A percentile compares a stretch with the other conserved stretches of the same genome.
Conservation (phyloP, 2,113 vertebrate genomes). For the Proterorhinus semilunaris region DNA sequence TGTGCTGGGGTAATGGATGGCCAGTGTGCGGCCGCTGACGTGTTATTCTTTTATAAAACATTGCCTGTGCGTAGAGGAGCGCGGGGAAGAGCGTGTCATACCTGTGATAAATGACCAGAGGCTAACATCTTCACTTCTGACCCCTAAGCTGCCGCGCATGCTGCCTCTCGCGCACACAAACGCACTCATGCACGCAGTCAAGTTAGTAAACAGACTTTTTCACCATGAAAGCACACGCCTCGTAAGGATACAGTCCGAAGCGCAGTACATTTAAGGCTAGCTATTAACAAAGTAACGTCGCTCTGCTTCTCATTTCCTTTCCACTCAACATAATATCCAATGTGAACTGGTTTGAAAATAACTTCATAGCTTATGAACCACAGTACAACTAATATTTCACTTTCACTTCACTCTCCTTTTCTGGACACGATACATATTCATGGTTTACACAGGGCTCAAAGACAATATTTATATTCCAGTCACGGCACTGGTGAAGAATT, state of each 20-base stretch:
- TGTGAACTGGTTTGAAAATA: too few relatives aligned
- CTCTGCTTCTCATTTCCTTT: not conserved
- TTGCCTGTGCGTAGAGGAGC: conserved; percentile 73
- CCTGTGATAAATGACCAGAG: conserved; percentile 77
- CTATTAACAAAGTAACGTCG: not conserved
- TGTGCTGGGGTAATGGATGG: conserved; percentile 74
- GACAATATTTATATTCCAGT: not conserved
- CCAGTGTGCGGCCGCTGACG: conserved; percentile 68
- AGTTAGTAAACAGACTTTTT: conserved; percentile 44
- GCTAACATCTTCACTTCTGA: conserved; percentile 82
- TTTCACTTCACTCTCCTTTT: not conserved
- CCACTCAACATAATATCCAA: not conserved
- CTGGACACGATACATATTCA: not conserved
- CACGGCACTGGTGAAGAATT: conserved; percentile 23
- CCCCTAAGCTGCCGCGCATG: conserved; percentile 58
- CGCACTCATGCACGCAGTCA: conserved; percentile 42
- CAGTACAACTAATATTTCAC: too few relatives aligned
- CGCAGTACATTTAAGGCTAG: conserved; percentile 22
- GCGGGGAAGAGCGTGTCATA: conserved; percentile 74
- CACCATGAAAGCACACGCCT: conserved; percentile 20
- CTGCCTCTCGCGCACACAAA: conserved; percentile 40
- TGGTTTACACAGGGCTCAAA: not conserved
- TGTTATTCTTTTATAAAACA: conserved; percentile 83
- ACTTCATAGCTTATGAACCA: not conserved
- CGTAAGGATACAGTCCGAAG: conserved; percentile 30